Conservation (phyloP, 53 echinoderm and acorn worm species). For the Temnopleurus reevesii region DNA sequence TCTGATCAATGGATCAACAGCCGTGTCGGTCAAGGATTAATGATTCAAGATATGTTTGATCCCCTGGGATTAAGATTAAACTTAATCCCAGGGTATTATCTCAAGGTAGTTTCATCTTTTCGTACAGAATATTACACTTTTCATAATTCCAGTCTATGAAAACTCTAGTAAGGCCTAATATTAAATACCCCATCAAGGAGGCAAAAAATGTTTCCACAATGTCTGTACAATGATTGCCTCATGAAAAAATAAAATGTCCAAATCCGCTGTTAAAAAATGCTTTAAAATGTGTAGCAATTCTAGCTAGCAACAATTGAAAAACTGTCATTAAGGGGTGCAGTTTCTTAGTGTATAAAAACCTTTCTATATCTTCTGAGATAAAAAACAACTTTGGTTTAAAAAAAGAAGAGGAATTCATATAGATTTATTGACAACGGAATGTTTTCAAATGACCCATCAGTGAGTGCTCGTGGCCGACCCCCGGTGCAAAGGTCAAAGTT, state of each 20-base stretch:
- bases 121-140: conserved; percentile 17
- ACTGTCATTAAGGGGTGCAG: background rate
- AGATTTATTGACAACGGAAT: conserved; percentile 51
- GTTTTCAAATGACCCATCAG: conserved; percentile 49
- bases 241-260: conserved; percentile 33
- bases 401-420: conserved; percentile 41
- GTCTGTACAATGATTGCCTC: conserved; percentile 38
- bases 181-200: conserved; percentile 18
- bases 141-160: background rate
- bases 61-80: background rate
- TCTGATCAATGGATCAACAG: background rate
- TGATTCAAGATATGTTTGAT: conserved; percentile 54
- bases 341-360: conserved; percentile 10
- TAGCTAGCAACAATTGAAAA: conserved; percentile 12
- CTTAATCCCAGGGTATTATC: conserved; percentile 48
- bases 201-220: background rate
- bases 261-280: background rate
- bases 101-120: conserved; percentile 42
- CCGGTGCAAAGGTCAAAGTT: conserved; percentile 45
- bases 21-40: background rate
- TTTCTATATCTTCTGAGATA: conserved; percentile 7
- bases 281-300: background rate
- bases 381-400: conserved; percentile 50
- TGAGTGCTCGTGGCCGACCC: conserved; percentile 55
- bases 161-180: conserved; percentile 4